Conservation (phyloP, 2,113 vertebrate genomes). For the Gila orcuttii region DNA sequence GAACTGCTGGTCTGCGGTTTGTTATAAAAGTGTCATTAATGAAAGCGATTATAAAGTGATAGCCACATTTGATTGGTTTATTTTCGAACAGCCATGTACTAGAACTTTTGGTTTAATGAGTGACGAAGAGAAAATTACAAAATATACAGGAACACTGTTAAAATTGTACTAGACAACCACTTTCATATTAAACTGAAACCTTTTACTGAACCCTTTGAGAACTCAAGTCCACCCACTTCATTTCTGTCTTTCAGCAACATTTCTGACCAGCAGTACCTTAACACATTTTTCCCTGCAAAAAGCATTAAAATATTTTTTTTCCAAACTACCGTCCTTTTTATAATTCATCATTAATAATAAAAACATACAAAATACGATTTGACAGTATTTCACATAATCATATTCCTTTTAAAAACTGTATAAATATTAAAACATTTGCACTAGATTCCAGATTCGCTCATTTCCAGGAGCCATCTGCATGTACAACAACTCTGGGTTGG, state of each 20-base stretch:
- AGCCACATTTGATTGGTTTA: neutral
- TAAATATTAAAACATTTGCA: slow-evolving; percentile 35
- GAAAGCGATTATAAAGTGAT: neutral
- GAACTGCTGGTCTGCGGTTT: neutral
- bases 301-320: slow-evolving; percentile 87
- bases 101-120: neutral
- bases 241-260: slow-evolving; percentile 61
- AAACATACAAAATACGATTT: slow-evolving; percentile 93
- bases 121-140: neutral
- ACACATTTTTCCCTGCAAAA: slow-evolving; percentile 79
- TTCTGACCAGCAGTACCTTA: slow-evolving; percentile 92
- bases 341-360: slow-evolving; percentile 92
- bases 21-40: neutral
- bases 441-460: slow-evolving; percentile 34
- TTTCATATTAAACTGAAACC: neutral
- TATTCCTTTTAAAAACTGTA: slow-evolving; percentile 64
- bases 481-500: neutral
- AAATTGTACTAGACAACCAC: neutral
- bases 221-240: slow-evolving; percentile 9
- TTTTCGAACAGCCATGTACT: neutral
- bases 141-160: neutral
- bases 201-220: neutral
- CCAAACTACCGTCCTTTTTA: slow-evolving; percentile 90
- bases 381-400: slow-evolving; percentile 66
- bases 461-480: neutral